Evolutionary conservation across 2,797 vertebrate genomes (phyloP).

Genomic region (Peromyscus nudipes): DNA sequence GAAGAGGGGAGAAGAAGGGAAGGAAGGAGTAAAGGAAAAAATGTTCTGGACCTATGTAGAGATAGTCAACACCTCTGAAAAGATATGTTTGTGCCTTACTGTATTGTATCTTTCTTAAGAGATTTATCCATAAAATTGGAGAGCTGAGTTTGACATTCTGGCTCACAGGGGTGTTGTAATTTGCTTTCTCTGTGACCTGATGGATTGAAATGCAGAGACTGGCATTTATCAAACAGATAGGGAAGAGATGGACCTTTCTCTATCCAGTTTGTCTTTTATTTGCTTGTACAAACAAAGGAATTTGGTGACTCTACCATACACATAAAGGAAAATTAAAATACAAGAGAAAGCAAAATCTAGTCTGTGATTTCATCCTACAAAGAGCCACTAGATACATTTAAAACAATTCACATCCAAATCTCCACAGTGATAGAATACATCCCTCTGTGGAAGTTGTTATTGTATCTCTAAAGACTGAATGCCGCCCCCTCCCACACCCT

Average conservation of each 20-base stretch:
- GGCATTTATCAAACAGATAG: background rate
- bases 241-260: background rate
- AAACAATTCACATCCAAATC: background rate
- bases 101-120: background rate
- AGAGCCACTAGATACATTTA: background rate
- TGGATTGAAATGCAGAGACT: background rate
- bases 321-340: background rate
- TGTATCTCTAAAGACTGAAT: background rate
- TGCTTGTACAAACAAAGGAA: background rate
- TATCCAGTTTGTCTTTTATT: background rate
- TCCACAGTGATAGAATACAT: background rate
- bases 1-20: rapidly evolving
- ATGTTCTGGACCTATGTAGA: background rate
- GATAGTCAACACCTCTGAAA: background rate
- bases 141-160: background rate
- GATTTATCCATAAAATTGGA: background rate
- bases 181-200: slow-evolving; percentile 1
- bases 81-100: background rate
- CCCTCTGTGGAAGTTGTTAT: background rate
- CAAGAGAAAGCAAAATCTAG: slow-evolving; percentile 34
- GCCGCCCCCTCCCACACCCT: no score
- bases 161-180: background rate
- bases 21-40: background rate
- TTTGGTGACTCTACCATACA: background rate
- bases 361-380: background rate